Evolutionary conservation across 2,888 invertebrate genomes (phyloP), one percentile per base, ranked within the genome.

Genomic region (Matsumyia berberina): DNA sequence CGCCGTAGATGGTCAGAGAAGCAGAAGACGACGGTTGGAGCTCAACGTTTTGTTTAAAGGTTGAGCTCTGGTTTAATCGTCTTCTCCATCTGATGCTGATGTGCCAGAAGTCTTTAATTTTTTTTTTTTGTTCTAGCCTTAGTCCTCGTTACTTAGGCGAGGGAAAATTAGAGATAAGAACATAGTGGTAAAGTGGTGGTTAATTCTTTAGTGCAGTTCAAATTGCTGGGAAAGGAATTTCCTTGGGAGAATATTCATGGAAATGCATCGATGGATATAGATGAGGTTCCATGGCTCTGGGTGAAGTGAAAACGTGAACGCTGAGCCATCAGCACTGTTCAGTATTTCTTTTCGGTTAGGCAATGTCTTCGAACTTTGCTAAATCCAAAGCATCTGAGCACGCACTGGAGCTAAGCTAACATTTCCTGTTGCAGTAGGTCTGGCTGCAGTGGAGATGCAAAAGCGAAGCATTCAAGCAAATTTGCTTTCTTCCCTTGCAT

Each of bases 181-280:
- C 57, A 15, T 17, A 39, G 76, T 39, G 49, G 39, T 49, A 12
- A 64, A 73, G 55, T 73, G 62, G 44, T 24, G 24, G 24, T 24
- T 55, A 64, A 73, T 64, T 73, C 62, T 44, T 24, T 19, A 24
- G 24, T 24, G 31, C 24, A 57, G 39, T 19, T 31, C 11, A 33
- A 29, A 24, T 58, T 57, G 37, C 58, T 66, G 76, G 57, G 39
- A 58, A 58, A 35, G 46, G 57, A 76, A 76, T 58, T 39, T 66
- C 37, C 53, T 55, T 2, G 44, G 42, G 11, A 17, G 31, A 35
- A 46, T 24, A 33, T 31, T 55, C 42, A 55, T 42, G 2, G 46
- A 58, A 29, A 46, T 46, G 44, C 46, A 57, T 37, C 37, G 11
- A 39, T 24, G 24, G 24, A 3, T 24, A 4, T 4, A 24, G 24